These are phyloP conservation scores for Crenichthys baileyi DNA, from an alignment of 2,797 vertebrate species.

Conservation along the genomic window DNA sequence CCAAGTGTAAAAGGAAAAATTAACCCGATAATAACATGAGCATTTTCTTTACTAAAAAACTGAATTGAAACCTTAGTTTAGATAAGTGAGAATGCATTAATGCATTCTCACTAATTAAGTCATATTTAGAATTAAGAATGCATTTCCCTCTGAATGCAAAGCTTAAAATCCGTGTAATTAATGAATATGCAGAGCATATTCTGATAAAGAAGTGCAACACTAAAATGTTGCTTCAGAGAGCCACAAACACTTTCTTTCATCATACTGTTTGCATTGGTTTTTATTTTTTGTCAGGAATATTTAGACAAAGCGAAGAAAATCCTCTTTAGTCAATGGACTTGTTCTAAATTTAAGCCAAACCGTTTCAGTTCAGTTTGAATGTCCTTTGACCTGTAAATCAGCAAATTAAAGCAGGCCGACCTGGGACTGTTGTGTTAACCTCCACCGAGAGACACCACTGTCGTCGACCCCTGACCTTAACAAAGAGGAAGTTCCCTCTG, in stretches of 20 bases:
- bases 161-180: not conserved
- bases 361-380: not conserved
- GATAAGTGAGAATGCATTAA: not conserved
- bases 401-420: conserved; percentile 7
- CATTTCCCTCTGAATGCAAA: not conserved
- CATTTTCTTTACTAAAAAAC: not conserved
- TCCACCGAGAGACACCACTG: conserved; percentile 64
- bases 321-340: not conserved
- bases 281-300: not conserved
- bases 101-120: not conserved
- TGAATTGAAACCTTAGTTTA: not conserved
- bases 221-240: not conserved
- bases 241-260: not conserved
- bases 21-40: not conserved
- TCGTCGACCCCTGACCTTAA: conserved; percentile 63
- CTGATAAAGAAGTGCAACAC: not conserved
- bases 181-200: not conserved
- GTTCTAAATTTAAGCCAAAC: not conserved
- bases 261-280: not conserved
- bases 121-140: not conserved
- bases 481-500: conserved; percentile 52
- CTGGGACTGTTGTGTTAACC: conserved; percentile 59
- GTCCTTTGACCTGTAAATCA: conserved; percentile 24
- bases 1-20: not conserved
- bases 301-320: not conserved